Evolutionary conservation across 2,888 invertebrate species (phyloP), one percentile per base, ranked within the genome.

Genomic region (Polylopha cassiicola): DNA sequence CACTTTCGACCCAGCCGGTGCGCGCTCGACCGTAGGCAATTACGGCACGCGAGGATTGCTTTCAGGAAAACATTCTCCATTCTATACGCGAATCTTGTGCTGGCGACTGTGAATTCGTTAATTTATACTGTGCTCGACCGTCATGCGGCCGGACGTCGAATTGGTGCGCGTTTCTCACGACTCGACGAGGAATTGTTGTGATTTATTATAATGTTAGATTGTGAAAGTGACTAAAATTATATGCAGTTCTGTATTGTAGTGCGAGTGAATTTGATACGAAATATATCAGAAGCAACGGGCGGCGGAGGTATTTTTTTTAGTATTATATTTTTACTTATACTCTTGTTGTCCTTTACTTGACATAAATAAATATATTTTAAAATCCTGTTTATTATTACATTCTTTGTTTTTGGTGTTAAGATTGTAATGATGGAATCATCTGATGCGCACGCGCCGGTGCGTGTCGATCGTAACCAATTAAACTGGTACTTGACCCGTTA

Each of bases 61-160:
- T 80, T 78, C 77, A 77, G 77, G 73, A 72, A 74, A 75, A 78
- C 81, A 77, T 79, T 82, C 79, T 80, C 81, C 79, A 81, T 81
- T 80, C 78, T 80, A 71, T 72, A 58, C 57, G 65, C 70, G 74
- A 55, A 61, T 59, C 62, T 73, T 64, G 73, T 53, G 59, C 62
- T 55, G 62, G 62, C 63, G 48, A 61, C 68, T 61, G 47, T 45
- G 41, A 13, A 23, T 17, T 18, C 30, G 31, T 37, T 16, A 14
- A n/a, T 20, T 34, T 26, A 39, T 36, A 43, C 34, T 60, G 61
- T 54, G 51, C 46, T 46, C 46, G 46, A 39, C 49, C 56, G 63
- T 55, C 60, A 73, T 75, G 73, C 65, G 47, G 53, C 51, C 46
- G 42, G 48, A 48, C 41, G 44, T 56, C 53, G 50, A 45, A 44